Conservation (phyloP, 2,888 invertebrate species). For the Drosophila cognata region DNA sequence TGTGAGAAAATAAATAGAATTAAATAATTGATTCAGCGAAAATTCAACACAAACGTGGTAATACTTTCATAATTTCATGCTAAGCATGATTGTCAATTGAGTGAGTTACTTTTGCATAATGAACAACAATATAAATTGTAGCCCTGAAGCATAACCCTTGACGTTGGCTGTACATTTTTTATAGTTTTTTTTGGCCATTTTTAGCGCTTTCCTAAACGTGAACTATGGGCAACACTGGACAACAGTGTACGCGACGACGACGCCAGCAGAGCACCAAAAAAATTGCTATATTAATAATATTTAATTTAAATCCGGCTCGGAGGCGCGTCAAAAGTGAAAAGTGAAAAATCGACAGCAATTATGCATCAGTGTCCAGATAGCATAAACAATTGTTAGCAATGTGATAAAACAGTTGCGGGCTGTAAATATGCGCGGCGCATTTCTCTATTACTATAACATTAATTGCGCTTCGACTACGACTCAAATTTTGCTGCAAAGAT, state of each 20-base stretch:
- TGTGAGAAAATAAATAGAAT: neutral
- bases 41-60: neutral
- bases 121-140: neutral
- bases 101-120: neutral
- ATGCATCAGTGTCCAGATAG: slow-evolving; percentile 3
- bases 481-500: slow-evolving; percentile 61
- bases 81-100: neutral
- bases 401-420: slow-evolving; percentile 37
- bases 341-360: slow-evolving; percentile 1
- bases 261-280: slow-evolving; percentile 57
- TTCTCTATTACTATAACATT: slow-evolving; percentile 69
- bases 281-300: slow-evolving; percentile 60
- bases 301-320: slow-evolving; percentile 27
- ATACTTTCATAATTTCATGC: neutral
- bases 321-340: slow-evolving; percentile 22
- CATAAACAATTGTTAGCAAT: slow-evolving; percentile 17
- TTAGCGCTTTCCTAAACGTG: slow-evolving; percentile 22
- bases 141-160: slow-evolving; percentile 33
- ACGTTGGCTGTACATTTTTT: slow-evolving; percentile 43
- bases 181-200: slow-evolving; percentile 23
- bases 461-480: slow-evolving; percentile 67
- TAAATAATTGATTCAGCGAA: neutral
- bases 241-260: slow-evolving; percentile 53
- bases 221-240: slow-evolving; percentile 34
- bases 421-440: slow-evolving; percentile 65